Evolutionary conservation across 1,140 invertebrate genomes (phyloP), one percentile per base, ranked within the genome.

Genomic region (Drosophila sp.): DNA sequence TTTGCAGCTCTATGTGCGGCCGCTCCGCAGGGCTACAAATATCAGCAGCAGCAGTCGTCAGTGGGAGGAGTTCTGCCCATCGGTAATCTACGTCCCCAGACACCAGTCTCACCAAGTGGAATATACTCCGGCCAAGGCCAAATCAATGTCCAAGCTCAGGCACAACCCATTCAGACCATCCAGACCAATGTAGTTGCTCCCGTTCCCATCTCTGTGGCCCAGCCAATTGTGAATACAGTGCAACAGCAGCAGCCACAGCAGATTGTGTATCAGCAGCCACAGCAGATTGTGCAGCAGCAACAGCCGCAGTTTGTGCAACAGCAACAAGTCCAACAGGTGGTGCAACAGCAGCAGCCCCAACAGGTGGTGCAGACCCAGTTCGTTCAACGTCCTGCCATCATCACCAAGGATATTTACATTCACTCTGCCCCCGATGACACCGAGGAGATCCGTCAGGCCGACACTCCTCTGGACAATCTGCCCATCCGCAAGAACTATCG

Each of bases 401-500:
- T 92, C 3, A 91, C 90, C 30, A 92, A 92, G 76, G 87, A 92
- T 50, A 92, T 92, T 23, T 92, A 82, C 35, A 90, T 92, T 56
- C 91, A 92, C 61, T 91, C 91, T 0, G 91, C 91, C 0, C 91
- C 91, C 17, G 91, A 92, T 47, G 91, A 92, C 7, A 73, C 71
- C 17, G 91, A 92, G 60, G 91, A 92, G 61, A 55, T 80, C 29
- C 41, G 44, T 1, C 72, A 73, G 33, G 44, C 70, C n/a, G 73
- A 72, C 4, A 72, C 76, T 0, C 83, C 78, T 6, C 38, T 81
- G 32, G 90, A 91, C 10, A 86, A 47, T 33, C 50, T 75, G 11
- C 93, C 94, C 6, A 92, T 95, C 69, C 95, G 96, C 92, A 96
- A 96, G 80, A 96, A 97, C 92, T 96, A 96, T 93, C 96, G 96